phyloP scores from a whole-genome alignment of 2,113 vertebrate species.

The Xenotilapia flavipinnis region DNA sequence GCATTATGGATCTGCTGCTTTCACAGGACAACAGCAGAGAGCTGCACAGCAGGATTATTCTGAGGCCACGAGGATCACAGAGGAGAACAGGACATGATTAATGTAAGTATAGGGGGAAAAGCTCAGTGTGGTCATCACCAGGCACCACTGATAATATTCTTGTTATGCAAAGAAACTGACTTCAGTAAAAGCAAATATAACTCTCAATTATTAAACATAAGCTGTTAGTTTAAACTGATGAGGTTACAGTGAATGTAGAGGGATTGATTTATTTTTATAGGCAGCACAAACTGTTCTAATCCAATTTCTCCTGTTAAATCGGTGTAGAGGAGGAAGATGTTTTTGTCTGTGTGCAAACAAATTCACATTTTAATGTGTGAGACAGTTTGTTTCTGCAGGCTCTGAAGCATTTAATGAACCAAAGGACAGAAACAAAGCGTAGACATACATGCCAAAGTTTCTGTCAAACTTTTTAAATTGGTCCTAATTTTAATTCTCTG shows the following conservation, averaged over 20 bases:
- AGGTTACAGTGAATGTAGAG: rapidly evolving
- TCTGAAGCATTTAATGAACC: rapidly evolving
- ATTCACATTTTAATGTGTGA: rapidly evolving
- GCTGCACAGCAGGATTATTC: too few relatives aligned
- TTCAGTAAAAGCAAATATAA: not conserved
- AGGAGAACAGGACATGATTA: rapidly evolving
- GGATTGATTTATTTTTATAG: rapidly evolving
- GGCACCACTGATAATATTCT: too few relatives aligned
- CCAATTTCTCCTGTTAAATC: rapidly evolving
- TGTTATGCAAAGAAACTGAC: rapidly evolving
- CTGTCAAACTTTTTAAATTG: not conserved
- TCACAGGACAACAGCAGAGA: too few relatives aligned
- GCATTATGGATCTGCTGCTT: too few relatives aligned
- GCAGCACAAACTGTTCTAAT: not conserved
- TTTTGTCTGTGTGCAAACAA: not conserved
- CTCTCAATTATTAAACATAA: rapidly evolving
- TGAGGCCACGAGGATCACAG: too few relatives aligned
- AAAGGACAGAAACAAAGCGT: not conserved
- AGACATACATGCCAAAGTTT: rapidly evolving
- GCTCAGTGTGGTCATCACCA: too few relatives aligned
- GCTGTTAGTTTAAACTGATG: rapidly evolving
- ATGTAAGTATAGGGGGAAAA: too few relatives aligned
- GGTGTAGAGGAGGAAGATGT: rapidly evolving
- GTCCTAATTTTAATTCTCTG: not conserved
- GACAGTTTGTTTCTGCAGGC: not conserved